A percentile compares a stretch with the other conserved stretches of the same genome.
phyloP scores from a whole-genome alignment of 2,888 invertebrate species.

The Limnephilus rhombicus region DNA sequence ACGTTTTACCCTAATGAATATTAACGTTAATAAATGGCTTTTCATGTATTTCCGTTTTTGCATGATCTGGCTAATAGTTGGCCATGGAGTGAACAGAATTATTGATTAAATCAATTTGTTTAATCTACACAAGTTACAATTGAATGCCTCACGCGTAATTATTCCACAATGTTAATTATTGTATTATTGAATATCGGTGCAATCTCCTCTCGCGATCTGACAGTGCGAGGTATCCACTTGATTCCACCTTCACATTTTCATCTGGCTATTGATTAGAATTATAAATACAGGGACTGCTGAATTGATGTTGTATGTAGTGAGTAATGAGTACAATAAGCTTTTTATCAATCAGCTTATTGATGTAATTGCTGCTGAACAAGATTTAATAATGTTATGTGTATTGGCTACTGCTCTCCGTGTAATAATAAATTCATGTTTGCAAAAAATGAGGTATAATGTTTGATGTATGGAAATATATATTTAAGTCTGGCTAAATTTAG shows the following conservation, averaged over 20 bases:
- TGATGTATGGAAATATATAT: neutral
- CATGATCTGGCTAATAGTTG: neutral
- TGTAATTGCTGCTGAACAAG: neutral
- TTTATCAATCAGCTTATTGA: neutral
- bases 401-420: neutral
- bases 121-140: constrained; percentile 4
- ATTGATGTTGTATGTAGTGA: neutral
- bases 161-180: constrained; percentile 13
- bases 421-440: neutral
- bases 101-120: constrained; percentile 33
- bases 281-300: neutral
- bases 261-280: neutral
- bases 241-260: constrained; percentile 18
- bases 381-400: neutral
- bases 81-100: constrained; percentile 26
- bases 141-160: neutral
- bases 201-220: neutral
- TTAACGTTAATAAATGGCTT: neutral
- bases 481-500: neutral
- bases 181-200: neutral
- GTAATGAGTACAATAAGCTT: neutral
- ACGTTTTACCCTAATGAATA: neutral
- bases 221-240: neutral
- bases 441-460: neutral
- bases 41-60: neutral